These are phyloP conservation scores for Erpornis zantholeuca DNA, from an alignment of 2,113 vertebrate species.

Conservation along the genomic window DNA sequence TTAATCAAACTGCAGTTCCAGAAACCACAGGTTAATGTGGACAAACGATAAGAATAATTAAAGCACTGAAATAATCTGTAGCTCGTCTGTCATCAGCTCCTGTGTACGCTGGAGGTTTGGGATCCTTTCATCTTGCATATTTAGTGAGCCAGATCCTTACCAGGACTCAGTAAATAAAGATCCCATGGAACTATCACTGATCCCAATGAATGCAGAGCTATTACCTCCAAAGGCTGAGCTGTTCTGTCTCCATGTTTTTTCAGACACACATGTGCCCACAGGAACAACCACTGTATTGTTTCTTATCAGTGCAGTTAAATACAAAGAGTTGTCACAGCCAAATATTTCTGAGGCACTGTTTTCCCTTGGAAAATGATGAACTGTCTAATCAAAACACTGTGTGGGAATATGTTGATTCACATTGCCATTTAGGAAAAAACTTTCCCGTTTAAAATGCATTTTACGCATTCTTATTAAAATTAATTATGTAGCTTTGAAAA, in stretches of 20 bases:
- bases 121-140: not conserved
- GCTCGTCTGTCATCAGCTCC: not conserved
- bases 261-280: not conserved
- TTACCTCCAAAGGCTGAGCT: not conserved
- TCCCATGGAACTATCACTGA: not conserved
- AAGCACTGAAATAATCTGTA: not conserved
- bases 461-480: not conserved
- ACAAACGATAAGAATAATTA: slow-evolving; percentile 28
- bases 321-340: not conserved
- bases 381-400: accelerated
- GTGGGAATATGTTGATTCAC: not conserved
- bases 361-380: not conserved
- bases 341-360: not conserved
- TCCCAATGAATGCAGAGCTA: not conserved
- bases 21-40: not conserved
- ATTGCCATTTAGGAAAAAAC: not conserved
- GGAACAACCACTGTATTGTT: not conserved
- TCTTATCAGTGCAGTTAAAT: not conserved
- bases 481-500: not conserved
- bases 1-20: slow-evolving; percentile 19
- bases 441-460: not conserved
- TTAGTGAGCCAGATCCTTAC: not conserved
- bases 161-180: not conserved
- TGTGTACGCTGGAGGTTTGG: not conserved
- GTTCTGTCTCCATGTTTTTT: not conserved